These are phyloP conservation scores for Hipposideros armiger DNA, from an alignment of 2,113 vertebrate species.

Conservation along the genomic window DNA sequence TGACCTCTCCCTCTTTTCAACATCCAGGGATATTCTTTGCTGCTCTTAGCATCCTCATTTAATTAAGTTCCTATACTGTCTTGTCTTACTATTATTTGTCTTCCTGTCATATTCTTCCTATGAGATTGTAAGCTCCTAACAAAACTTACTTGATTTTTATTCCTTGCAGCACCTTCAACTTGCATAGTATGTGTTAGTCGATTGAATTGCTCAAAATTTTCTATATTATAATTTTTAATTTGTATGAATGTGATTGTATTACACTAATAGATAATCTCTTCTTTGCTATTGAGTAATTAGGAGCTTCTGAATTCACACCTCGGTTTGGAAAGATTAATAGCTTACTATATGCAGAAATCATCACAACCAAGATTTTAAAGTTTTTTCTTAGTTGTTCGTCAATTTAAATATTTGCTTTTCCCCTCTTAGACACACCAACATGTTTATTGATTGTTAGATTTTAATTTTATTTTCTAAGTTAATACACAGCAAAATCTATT, in stretches of 20 bases:
- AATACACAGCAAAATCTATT: neutral
- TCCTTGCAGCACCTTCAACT: neutral
- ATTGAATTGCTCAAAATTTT: neutral
- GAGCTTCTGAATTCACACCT: conserved; percentile 2
- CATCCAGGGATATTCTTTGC: neutral
- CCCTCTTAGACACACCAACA: neutral
- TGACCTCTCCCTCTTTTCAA: neutral
- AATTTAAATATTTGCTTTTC: conserved; percentile 5
- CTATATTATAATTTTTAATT: neutral
- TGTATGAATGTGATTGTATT: conserved; percentile 8
- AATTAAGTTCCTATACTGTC: neutral
- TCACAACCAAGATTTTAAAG: conserved; percentile 44
- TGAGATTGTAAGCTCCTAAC: conserved; percentile 13
- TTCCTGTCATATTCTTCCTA: neutral
- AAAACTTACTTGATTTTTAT: neutral
- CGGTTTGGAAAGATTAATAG: conserved; percentile 8
- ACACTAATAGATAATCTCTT: neutral
- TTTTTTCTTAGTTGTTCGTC: neutral
- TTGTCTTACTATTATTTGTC: neutral
- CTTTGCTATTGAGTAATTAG: neutral
- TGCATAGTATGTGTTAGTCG: neutral
- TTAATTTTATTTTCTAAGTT: conserved; percentile 37
- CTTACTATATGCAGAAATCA: neutral
- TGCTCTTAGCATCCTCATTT: neutral
- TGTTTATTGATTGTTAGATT: neutral